phyloP scores from a whole-genome alignment of 2,888 invertebrate genomes.

The Trissolcus brochymenae region DNA sequence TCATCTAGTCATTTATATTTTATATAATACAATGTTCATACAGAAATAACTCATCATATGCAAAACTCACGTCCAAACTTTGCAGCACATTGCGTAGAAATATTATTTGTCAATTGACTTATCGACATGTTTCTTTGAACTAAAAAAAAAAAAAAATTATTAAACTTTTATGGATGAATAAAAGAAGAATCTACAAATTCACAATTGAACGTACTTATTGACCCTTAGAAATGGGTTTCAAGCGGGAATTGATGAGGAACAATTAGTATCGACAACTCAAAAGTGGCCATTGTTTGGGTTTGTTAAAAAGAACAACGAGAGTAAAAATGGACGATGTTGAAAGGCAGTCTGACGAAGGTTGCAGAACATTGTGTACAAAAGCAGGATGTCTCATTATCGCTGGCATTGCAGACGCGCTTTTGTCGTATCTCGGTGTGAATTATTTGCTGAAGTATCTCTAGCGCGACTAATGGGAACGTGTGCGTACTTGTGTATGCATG shows the following conservation, averaged over 20 bases:
- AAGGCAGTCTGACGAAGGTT: constrained; percentile 8
- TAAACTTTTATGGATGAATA: neutral
- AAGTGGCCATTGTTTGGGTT: constrained; percentile 9
- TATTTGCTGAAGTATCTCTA: constrained; percentile 32
- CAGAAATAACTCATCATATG: too few species aligned
- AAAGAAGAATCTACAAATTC: neutral
- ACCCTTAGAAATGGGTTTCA: neutral
- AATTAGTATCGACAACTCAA: constrained; percentile 5
- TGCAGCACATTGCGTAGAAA: too few species aligned
- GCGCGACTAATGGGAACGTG: constrained; percentile 16
- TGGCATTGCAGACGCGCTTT: constrained; percentile 18
- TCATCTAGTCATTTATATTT: too few species aligned
- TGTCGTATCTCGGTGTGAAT: constrained; percentile 24
- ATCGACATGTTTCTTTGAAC: too few species aligned
- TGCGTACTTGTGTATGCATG: constrained; percentile 15
- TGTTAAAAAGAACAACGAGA: constrained; percentile 1
- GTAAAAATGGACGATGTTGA: constrained; percentile 5
- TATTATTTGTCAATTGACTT: too few species aligned
- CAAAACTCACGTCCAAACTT: too few species aligned
- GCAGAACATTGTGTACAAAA: constrained; percentile 11
- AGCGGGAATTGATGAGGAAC: neutral
- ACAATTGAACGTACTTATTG: neutral
- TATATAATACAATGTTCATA: too few species aligned
- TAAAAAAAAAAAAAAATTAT: neutral
- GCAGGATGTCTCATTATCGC: constrained; percentile 25